phyloP scores from a whole-genome alignment of 2,888 invertebrate species.

The Troilus luridus region DNA sequence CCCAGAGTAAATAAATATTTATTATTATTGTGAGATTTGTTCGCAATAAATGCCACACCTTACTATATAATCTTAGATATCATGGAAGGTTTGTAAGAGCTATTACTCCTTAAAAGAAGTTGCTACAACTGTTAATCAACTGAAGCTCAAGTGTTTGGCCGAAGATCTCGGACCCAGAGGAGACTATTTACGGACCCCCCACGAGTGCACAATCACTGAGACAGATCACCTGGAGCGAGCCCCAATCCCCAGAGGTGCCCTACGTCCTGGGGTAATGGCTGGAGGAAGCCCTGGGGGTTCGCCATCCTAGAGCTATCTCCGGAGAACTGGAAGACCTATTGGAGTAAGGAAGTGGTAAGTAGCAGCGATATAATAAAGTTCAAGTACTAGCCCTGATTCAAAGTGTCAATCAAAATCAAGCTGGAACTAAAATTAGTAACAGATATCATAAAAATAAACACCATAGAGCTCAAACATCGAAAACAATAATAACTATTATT shows the following conservation, averaged over 20 bases:
- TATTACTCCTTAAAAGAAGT: not conserved
- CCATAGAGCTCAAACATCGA: too few relatives aligned
- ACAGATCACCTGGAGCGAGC: conserved; percentile 42
- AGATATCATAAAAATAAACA: too few relatives aligned
- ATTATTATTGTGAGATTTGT: too few relatives aligned
- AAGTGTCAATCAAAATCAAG: not conserved
- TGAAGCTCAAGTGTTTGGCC: not conserved
- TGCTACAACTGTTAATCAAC: conserved; percentile 18
- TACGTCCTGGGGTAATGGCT: conserved; percentile 46
- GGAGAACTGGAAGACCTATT: not conserved
- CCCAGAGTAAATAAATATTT: too few relatives aligned
- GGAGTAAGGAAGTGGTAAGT: not conserved
- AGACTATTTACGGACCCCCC: conserved; percentile 28
- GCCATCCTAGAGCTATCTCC: not conserved
- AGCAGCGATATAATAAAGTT: not conserved
- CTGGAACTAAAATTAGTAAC: not conserved
- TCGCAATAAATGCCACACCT: too few relatives aligned
- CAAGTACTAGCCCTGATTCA: not conserved
- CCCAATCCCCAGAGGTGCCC: conserved; percentile 51
- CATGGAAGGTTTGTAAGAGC: not conserved
- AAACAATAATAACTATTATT: too few relatives aligned
- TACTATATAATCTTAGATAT: not conserved
- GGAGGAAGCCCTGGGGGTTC: conserved; percentile 28
- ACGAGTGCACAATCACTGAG: conserved; percentile 43
- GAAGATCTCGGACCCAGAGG: not conserved